Base-by-base conservation (phyloP, 2,888 invertebrate species). In the Encarsia formosa region DNA sequence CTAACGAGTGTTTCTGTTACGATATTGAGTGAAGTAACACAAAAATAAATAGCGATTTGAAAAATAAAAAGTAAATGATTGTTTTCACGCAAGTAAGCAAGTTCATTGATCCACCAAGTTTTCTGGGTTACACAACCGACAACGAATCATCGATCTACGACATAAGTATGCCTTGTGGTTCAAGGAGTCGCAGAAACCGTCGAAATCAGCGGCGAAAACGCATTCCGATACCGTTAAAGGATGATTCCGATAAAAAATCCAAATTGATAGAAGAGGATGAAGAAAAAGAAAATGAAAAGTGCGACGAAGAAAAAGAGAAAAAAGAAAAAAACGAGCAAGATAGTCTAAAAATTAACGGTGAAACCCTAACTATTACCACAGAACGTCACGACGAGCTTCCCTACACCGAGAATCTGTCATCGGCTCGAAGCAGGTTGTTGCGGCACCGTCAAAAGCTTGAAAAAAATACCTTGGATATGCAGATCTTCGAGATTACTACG, bases 401-500 rank as follows among this genome's bases (percentile, higher is more conserved):
- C 3, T 44, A 54, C 38, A 2, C 38, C 8, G 44, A 57, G 1
- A 61, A 59, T 32, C 13, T 61, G 46, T 60, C 61, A 0, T 54
- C 56, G 4, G 45, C 58, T 5, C 52, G 61, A 49, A 43, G 61
- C 23, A 61, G 60, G 39, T 13, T 39, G 9, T 31, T 45, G 34
- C 59, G 56, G 4, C 60, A 62, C 15, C 59, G 38, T 11, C 57
- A 47, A 16, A 61, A 59, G 24, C 62, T 73, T 18, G 63, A 68
- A 32, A 66, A 65, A 40, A 62, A 60, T n/a, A 55, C 52, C 2
- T 11, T 68, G 20, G 56, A 57, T 4, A 54, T 61, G 0, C 64
- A 61, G 41, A 64, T 69, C 9, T 60, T 62, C 35, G 68, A 72
- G 56, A 68, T 73, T 44, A 69, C 59, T 3, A 69, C 62, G 13